Base-by-base conservation (phyloP, 2,113 vertebrate genomes). In the Lanius ludovicianus region DNA sequence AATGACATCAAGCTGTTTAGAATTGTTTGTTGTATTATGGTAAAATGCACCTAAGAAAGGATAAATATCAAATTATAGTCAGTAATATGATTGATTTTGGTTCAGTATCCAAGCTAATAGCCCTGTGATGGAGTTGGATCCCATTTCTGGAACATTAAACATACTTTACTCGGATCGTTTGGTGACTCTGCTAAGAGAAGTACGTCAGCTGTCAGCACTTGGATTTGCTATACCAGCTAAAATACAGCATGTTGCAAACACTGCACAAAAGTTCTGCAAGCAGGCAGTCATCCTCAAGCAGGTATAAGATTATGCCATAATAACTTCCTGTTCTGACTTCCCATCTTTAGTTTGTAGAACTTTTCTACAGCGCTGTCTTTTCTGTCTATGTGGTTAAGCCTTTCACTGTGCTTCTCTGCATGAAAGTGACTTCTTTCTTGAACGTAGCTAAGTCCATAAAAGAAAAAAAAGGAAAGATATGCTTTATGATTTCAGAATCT, bases 281-380 rank as follows among this genome's bases (percentile, higher is more conserved):
- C 99, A 99, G 96, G 99, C 99, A 0, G 96, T 99, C 92, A 98
- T 99, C 96, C 98, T 99, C 50, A 99, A 99, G 97, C 99, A 99
- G 98, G 98, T 98, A 96, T 31, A 71, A 69, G 37, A 63, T 90
- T 39, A 37, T 89, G 24, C 56, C 44, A n/a, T 63, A 63, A 52
- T 56, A 47, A 47, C 20, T 63, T 64, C 4, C 22, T 92, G 3
- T 89, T 91, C 52, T 94, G 64, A 64, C 46, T 95, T 97, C 10
- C 14, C 55, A 67, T 33, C 33, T 47, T 93, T 56, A 67, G 62
- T 71, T 63, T 19, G 7, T 49, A 46, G 30, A 73, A 30, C 60
- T 76, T 83, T 71, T 85, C 57, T 93, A 78, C 23, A 23, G 8
- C 47, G 37, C 87, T 84, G 6, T 65, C 31, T 96, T 95, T 56